Evolutionary conservation across 2,888 invertebrate species (phyloP).

Genomic region (Eurytoma californica): DNA sequence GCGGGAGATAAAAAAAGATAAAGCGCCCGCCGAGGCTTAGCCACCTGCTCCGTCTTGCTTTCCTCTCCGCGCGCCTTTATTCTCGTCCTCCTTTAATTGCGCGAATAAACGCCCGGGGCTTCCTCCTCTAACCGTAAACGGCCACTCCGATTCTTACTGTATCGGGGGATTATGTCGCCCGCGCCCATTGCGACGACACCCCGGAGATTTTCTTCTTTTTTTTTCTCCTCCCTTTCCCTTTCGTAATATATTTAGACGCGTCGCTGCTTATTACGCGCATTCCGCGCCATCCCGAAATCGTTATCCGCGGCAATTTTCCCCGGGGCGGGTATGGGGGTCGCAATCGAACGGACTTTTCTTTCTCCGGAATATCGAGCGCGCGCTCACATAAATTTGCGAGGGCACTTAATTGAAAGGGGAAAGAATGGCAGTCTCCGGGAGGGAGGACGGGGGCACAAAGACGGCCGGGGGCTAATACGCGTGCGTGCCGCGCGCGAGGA

Average conservation of each 20-base stretch:
- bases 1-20: constrained; percentile 48
- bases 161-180: constrained; percentile 31
- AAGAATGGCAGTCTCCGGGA: constrained; percentile 59
- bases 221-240: background rate
- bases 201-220: background rate
- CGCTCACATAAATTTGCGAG: constrained; percentile 73
- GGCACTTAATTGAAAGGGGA: constrained; percentile 74
- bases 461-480: constrained; percentile 17
- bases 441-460: constrained; percentile 40
- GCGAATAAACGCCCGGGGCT: constrained; percentile 43
- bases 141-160: constrained; percentile 53
- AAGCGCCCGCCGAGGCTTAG: constrained; percentile 50
- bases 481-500: constrained; percentile 52
- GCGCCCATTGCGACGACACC: background rate
- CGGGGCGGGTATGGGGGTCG: no score
- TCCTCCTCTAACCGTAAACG: constrained; percentile 41
- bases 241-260: constrained; percentile 9
- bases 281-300: background rate
- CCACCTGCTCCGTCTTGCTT: constrained; percentile 54
- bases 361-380: constrained; percentile 54
- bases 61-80: background rate
- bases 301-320: background rate
- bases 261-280: constrained; percentile 23
- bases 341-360: no score
- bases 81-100: constrained; percentile 50